A percentile compares a stretch with the other conserved stretches of the same genome.
Conservation (phyloP, 2,113 vertebrate genomes). For the Galemys pyrenaicus region DNA sequence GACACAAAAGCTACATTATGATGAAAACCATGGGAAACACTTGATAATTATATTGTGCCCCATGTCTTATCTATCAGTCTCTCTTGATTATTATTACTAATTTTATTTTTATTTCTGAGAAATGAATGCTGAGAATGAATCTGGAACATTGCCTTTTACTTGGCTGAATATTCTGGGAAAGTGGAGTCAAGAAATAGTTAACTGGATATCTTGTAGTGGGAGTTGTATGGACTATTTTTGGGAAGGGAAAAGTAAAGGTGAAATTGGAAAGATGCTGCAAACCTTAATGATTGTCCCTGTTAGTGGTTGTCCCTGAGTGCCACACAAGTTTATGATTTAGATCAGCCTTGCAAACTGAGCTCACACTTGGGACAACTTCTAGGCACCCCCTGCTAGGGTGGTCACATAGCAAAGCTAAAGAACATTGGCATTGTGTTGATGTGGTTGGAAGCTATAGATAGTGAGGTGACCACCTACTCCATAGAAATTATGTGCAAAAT, state of each 20-base stretch:
- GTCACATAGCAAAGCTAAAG: not conserved
- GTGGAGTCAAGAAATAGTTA: not conserved
- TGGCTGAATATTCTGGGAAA: not conserved
- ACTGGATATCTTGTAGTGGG: not conserved
- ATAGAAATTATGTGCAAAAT: not conserved
- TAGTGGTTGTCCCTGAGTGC: not conserved
- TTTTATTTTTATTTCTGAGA: conserved; percentile 36
- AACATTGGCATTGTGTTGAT: not conserved
- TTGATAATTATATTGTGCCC: not conserved
- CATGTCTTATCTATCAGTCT: not conserved
- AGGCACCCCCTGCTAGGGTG: too few relatives aligned
- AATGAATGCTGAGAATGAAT: not conserved
- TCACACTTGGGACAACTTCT: not conserved
- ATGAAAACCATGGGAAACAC: not conserved
- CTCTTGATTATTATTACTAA: not conserved
- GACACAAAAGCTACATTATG: not conserved
- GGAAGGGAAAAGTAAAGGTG: not conserved
- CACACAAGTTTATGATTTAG: not conserved
- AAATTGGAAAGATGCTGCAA: not conserved
- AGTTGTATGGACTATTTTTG: not conserved
- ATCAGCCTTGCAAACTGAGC: not conserved
- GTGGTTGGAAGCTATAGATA: not conserved
- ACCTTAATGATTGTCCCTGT: not conserved
- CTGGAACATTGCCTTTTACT: not conserved
- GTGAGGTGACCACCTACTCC: not conserved